Conservation (phyloP, 2,888 invertebrate species). For the Amphipoea lucens region DNA sequence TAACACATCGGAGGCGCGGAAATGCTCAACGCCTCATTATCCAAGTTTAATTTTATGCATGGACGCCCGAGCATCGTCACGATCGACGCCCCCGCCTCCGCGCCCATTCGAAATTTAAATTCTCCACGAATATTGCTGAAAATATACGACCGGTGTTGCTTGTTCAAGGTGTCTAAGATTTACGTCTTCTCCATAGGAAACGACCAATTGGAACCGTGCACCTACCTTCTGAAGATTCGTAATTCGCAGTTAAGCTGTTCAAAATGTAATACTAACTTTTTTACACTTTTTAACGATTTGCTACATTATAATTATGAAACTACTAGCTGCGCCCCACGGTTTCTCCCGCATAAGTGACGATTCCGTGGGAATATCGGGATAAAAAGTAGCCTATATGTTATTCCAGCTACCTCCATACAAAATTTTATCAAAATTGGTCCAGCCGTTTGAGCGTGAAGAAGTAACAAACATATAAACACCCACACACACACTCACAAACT, state of each 20-base stretch:
- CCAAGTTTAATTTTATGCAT: constrained; percentile 90
- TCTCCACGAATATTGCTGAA: constrained; percentile 72
- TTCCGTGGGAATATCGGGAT: no score
- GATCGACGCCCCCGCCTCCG: constrained; percentile 72
- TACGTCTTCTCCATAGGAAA: background rate
- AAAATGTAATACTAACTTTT: background rate
- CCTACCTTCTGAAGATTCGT: background rate
- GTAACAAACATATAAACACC: no score
- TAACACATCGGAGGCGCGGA: constrained; percentile 77
- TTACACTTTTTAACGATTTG: background rate
- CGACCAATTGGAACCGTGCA: background rate
- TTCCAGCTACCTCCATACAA: no score
- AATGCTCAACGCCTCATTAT: constrained; percentile 85
- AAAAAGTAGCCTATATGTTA: no score
- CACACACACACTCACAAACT: no score
- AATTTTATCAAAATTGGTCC: no score
- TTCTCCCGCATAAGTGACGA: no score
- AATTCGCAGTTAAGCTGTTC: background rate
- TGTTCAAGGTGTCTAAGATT: constrained; percentile 22
- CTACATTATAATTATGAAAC: no score
- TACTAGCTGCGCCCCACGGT: no score
- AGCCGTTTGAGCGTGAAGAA: no score
- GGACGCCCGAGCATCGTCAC: constrained; percentile 82
- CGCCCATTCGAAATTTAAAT: constrained; percentile 76
- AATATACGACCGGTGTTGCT: constrained; percentile 66